A percentile compares a stretch with the other conserved stretches of the same genome.
Evolutionary conservation across 1,140 invertebrate genomes (phyloP).

Genomic region (Brachionus calyciflorus): DNA sequence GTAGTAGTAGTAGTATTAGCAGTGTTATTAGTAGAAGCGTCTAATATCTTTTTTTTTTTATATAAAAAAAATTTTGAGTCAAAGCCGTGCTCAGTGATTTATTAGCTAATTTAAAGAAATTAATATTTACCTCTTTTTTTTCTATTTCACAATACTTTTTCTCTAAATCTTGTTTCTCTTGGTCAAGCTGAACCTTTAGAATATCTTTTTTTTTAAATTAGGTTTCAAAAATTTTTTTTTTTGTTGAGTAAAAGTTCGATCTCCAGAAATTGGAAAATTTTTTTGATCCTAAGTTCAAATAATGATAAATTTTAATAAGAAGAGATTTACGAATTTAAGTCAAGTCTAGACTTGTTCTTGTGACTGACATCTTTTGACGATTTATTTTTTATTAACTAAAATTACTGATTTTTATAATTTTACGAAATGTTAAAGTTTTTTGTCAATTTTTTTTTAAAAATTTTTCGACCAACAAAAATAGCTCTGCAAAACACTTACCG

Average conservation of each 20-base stretch:
- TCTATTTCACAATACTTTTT: constrained; percentile 20
- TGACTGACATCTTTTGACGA: no score
- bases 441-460: no score
- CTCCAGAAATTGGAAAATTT: no score
- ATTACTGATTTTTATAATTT: no score
- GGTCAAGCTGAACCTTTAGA: constrained; percentile 14
- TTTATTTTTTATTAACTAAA: no score
- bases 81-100: not conserved
- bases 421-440: no score
- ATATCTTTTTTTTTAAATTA: not conserved
- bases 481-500: no score
- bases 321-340: no score
- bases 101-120: not conserved
- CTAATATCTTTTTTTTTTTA: not conserved
- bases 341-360: no score
- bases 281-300: no score
- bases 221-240: not conserved
- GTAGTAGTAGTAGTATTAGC: constrained; percentile 26
- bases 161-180: constrained; percentile 29
- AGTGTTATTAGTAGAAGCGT: constrained; percentile 29
- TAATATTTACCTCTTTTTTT: constrained; percentile 28
- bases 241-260: not conserved
- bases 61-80: not conserved
- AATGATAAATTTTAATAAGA: no score
- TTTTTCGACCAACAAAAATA: no score